A percentile compares a stretch with the other conserved stretches of the same genome.
These are phyloP conservation scores for Atherix ibis DNA, from an alignment of 2,888 invertebrate species.

Conservation along the genomic window DNA sequence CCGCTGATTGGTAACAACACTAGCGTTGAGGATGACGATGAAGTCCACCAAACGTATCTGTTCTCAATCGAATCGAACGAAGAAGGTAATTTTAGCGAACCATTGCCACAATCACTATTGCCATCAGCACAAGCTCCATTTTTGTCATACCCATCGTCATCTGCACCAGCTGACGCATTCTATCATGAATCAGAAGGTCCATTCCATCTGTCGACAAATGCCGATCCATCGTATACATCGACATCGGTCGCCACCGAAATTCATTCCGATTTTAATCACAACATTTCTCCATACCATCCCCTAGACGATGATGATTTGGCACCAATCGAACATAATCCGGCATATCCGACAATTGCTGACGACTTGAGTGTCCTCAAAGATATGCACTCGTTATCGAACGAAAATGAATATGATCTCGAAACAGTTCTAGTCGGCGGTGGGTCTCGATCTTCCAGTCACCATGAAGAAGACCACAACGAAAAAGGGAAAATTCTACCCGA, in stretches of 20 bases:
- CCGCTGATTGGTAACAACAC: too few species aligned
- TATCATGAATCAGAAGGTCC: too few species aligned
- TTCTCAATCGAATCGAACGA: not conserved
- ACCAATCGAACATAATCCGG: conserved; percentile 31
- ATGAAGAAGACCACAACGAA: conserved; percentile 13
- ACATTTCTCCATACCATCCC: too few species aligned
- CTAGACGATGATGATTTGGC: not conserved
- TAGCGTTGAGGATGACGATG: not conserved
- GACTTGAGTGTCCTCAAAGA: conserved; percentile 29
- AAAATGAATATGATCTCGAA: too few species aligned
- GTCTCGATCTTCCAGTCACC: too few species aligned
- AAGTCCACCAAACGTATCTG: too few species aligned
- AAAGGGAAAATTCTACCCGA: conserved; percentile 6
- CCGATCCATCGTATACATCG: too few species aligned
- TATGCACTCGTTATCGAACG: conserved; percentile 11
- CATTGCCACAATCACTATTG: too few species aligned
- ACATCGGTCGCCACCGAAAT: too few species aligned
- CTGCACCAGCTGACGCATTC: not conserved
- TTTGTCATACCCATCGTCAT: not conserved
- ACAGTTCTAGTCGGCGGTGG: too few species aligned
- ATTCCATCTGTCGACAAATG: too few species aligned
- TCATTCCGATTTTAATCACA: too few species aligned
- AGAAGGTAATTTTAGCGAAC: not conserved
- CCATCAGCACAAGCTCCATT: not conserved
- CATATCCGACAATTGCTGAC: conserved; percentile 38